A percentile compares a stretch with the other conserved stretches of the same genome.
Evolutionary conservation across 2,888 invertebrate species (phyloP).

Genomic region (Coremacera marginata): DNA sequence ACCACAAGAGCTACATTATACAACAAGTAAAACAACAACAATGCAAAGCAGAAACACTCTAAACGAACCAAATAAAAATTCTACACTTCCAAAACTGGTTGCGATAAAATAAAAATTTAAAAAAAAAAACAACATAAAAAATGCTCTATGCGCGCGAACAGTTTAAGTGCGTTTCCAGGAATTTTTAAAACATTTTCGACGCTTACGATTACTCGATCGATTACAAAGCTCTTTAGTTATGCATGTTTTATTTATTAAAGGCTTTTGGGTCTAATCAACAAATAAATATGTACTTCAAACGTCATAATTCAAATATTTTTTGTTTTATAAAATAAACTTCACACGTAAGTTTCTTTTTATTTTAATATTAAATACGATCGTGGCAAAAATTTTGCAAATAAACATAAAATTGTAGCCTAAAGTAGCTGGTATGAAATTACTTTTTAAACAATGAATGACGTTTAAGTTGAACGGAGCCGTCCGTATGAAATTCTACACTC

Average conservation of each 20-base stretch:
- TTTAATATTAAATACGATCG: background rate
- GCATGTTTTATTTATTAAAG: background rate
- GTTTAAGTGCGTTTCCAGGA: conserved; percentile 36
- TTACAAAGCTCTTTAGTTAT: background rate
- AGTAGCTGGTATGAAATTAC: background rate
- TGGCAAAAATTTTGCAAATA: too few relatives aligned
- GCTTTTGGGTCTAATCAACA: too few relatives aligned
- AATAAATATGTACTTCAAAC: too few relatives aligned
- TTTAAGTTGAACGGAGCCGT: background rate
- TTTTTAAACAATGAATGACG: background rate
- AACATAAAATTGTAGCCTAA: too few relatives aligned
- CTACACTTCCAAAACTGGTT: conserved; percentile 38
- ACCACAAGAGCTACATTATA: conserved; percentile 35
- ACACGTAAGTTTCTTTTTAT: background rate
- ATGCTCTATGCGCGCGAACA: conserved; percentile 22
- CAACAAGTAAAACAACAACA: conserved; percentile 16
- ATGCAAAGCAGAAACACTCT: background rate
- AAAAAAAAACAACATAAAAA: background rate
- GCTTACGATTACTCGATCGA: conserved; percentile 30
- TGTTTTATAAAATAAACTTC: background rate
- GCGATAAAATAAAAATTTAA: background rate
- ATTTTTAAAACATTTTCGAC: conserved; percentile 22
- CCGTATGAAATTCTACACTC: background rate
- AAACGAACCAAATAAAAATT: background rate
- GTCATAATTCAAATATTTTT: background rate